Base-by-base conservation (phyloP, 2,888 invertebrate genomes). In the Enchytraeus crypticus region DNA sequence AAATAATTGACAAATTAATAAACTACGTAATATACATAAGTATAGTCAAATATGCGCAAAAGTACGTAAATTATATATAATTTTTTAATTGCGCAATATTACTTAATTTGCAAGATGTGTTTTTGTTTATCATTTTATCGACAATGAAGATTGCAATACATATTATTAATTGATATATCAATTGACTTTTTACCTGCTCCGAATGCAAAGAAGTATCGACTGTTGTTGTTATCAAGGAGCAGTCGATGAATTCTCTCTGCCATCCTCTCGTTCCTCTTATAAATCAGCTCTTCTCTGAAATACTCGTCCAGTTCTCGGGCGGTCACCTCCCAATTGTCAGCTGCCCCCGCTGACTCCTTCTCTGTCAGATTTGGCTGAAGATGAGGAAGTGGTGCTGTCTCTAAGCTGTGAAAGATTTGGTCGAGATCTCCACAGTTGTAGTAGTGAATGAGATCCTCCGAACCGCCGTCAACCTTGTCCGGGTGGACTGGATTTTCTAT, bases 161-260 rank as follows among this genome's bases (percentile, higher is more conserved):
- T 21, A 18, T 30, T 29, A 8, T 57, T 49, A 58, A 26, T 26
- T 23, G 26, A 1, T 27, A 4, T 8, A 55, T 55, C 3, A 18
- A 23, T 3, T 14, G 11, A 5, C 23, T 1, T n/a, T 51, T 56
- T 67, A 80, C 82, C 83, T 68, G 83, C 81, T 64, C 83, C 83
- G 67, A 83, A 81, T 49, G 83, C 83, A 68, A 82, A 82, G 73
- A 83, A 83, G 71, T 81, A 80, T 57, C 78, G 80, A 58, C 76
- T 72, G 53, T 79, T 71, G 0, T 81, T 80, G 66, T 80, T 70
- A n/a, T 73, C 69, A 29, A 71, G 64, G n/a, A 83, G 72, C 47
- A 83, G 72, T 53, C 75, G 70, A 8, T 76, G 71, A 1, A 82
- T 79, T 53, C 82, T 71, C 38, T 74, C 70, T 8, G 81, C 82